Evolutionary conservation across 2,113 vertebrate genomes (phyloP), one percentile per base, ranked within the genome.

Genomic region (Tauraco erythrolophus): DNA sequence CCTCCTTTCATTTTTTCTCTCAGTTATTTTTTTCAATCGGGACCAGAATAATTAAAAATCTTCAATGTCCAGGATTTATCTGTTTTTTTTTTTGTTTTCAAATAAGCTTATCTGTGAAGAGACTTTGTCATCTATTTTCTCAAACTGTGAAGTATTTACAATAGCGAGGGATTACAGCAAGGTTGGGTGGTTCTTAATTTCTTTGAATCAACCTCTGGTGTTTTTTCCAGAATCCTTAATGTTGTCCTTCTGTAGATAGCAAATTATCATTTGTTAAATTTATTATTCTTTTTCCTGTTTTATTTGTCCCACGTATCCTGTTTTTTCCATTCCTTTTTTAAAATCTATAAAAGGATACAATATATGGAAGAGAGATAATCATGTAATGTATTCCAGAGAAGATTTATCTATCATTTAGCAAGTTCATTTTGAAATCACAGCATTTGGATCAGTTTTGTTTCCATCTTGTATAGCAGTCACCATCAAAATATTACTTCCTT

Each of bases 21-120:
- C 57, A 17, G n/a, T 56, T 82, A 14, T 41, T 92, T 89, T 45
- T 84, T 84, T 64, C 57, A 94, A 4, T 50, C 10, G 1, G 7
- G 72, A 89, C 7, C 14, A 41, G 33, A 75, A 86, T 48, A 94
- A 94, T 92, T 92, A 76, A 94, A 92, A 89, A 45, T 4, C 11
- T 87, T 87, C 79, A 14, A 25, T 43, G 37, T 64, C 25, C 39
- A 46, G 28, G 17, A 82, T 91, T 94, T 75, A 10, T 71, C 39
- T 81, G n/a, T n/a, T n/a, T n/a, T n/a, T n/a, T n/a, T n/a, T 65
- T 89, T 74, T 90, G 43, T 84, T 95, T 93, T 93, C 72, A 80
- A 54, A 91, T 53, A 94, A 77, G 75, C 68, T 94, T 92, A 95
- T 91, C 91, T 92, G 33, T 82, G 83, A 92, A 50, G 35, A 84